Evolutionary conservation across 1,140 invertebrate species (phyloP), one percentile per base, ranked within the genome.

Genomic region (Mya arenaria): DNA sequence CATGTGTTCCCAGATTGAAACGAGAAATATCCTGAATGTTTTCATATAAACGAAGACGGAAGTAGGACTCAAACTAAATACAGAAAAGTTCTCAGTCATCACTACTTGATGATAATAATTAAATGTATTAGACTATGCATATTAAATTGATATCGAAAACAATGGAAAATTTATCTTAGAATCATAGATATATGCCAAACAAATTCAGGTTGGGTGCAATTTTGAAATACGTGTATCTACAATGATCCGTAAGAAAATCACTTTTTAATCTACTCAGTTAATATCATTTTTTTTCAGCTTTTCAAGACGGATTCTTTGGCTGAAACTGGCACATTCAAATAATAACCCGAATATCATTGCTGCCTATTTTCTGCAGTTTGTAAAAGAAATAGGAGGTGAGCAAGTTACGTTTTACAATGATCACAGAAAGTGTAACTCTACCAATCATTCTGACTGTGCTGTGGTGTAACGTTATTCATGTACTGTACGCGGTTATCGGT

Each of bases 151-250:
- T 56, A 56, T 56, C n/a, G 55, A 56, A 19, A 56, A 56, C 5
- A 56, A 6, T 6, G 19, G 55, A 56, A 56, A 56, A 56, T 56
- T 19, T 56, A 19, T 56, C 55, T 56, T 56, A 56, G 55, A 56
- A 56, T 56, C 55, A 56, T 56, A 56, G 55, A 56, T n/a, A n/a
- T n/a, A n/a, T n/a, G n/a, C n/a, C n/a, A 56, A 56, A 56, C 55
- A 56, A 56, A 56, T 56, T 56, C 55, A 56, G 19, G 55, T 56
- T 56, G 55, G 55, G 55, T 19, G 5, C 55, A 6, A 56, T 56
- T 56, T 56, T 56, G 55, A 56, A 56, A 56, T 56, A 56, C 5
- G 19, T 56, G 55, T 56, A 56, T 5, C 19, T 56, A 56, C 55
- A 56, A 56, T 56, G 55, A 56, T 56, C 55, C 55, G 55, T 56